Conservation (phyloP, 1,140 invertebrate species). For the Zaprionus ornatus region DNA sequence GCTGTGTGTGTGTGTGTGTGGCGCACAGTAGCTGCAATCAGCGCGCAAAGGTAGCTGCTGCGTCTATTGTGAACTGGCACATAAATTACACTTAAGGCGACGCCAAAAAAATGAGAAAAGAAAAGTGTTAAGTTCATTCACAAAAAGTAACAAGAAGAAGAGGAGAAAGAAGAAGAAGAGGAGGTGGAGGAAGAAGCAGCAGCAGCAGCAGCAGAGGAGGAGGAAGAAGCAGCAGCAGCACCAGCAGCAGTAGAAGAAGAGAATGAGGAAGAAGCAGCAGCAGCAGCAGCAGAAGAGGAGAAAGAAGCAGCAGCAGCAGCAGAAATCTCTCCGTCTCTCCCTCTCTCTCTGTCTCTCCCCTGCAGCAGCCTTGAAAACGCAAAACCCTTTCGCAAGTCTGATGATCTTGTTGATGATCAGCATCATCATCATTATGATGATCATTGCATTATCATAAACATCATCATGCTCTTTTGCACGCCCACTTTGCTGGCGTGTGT, state of each 20-base stretch:
- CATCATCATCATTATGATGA: constrained; percentile 31
- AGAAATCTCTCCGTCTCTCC: neutral
- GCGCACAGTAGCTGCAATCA: constrained; percentile 78
- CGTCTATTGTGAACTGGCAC: constrained; percentile 65
- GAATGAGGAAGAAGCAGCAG: no score
- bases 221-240: neutral
- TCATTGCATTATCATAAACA: constrained; percentile 40
- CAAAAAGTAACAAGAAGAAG: constrained; percentile 12
- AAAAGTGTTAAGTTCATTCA: constrained; percentile 51
- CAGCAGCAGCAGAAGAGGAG: neutral
- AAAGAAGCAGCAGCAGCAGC: neutral
- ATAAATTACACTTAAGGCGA: constrained; percentile 81
- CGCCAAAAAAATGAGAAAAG: constrained; percentile 25
- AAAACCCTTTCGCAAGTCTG: constrained; percentile 21
- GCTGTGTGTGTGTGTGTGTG: constrained; percentile 23
- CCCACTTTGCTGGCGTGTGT: constrained; percentile 56
- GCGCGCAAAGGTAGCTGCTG: constrained; percentile 42
- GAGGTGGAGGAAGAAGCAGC: constrained; percentile 1
- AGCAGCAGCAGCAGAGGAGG: constrained; percentile 5
- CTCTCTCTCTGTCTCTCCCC: no score
- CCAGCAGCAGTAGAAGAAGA: neutral
- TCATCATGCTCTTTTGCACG: constrained; percentile 57
- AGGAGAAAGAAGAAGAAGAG: no score
- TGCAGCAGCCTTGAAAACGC: constrained; percentile 60
- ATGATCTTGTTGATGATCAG: constrained; percentile 44